These are phyloP conservation scores for Lepus oiostolus DNA, from an alignment of 2,797 vertebrate species.

Conservation along the genomic window DNA sequence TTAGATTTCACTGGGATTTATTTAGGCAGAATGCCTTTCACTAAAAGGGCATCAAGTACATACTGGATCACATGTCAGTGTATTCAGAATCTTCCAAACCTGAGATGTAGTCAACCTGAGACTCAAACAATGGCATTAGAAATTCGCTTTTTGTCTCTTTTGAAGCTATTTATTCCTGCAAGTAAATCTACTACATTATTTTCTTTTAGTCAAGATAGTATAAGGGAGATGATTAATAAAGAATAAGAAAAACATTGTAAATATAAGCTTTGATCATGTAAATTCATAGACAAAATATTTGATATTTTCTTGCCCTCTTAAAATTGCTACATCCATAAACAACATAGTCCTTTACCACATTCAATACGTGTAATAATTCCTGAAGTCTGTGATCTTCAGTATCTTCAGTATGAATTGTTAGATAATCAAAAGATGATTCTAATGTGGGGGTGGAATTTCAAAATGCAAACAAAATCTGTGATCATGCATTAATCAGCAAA, in stretches of 20 bases:
- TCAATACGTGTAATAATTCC: not conserved
- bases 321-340: not conserved
- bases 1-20: not conserved
- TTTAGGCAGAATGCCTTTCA: not conserved
- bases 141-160: not conserved
- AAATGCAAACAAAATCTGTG: constrained; percentile 50
- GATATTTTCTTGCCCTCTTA: not conserved
- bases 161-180: not conserved
- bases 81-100: not conserved
- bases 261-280: not conserved
- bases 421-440: not conserved
- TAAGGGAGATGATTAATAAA: not conserved
- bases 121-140: not conserved
- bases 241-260: not conserved
- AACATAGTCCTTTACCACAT: constrained; percentile 10
- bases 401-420: not conserved
- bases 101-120: not conserved
- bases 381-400: not conserved
- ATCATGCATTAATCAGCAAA: not conserved
- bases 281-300: not conserved
- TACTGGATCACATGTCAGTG: not conserved
- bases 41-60: not conserved
- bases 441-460: not conserved
- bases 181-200: not conserved
- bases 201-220: not conserved